These are phyloP conservation scores for Hepsetus odoe DNA, from an alignment of 2,113 vertebrate species.

Conservation along the genomic window DNA sequence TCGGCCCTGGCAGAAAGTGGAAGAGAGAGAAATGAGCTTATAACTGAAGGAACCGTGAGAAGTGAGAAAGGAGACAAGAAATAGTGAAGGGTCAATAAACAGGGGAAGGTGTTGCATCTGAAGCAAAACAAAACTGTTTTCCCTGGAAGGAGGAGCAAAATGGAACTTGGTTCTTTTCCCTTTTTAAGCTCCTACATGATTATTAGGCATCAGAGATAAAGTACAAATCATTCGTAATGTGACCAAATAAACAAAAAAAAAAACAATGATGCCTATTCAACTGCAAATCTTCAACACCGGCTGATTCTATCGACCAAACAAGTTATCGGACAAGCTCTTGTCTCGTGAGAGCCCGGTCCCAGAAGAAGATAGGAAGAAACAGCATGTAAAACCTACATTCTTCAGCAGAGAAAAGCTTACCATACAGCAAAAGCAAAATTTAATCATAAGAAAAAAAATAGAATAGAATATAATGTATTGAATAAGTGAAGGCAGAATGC, in stretches of 20 bases:
- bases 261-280: too few species aligned
- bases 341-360: neutral
- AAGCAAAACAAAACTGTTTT: neutral
- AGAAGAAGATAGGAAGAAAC: neutral
- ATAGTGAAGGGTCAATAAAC: neutral
- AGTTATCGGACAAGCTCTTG: too few species aligned
- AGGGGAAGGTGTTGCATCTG: too few species aligned
- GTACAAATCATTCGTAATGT: too few species aligned
- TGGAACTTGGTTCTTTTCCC: neutral
- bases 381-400: neutral
- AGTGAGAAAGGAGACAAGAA: neutral
- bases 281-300: too few species aligned
- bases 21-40: neutral
- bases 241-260: too few species aligned
- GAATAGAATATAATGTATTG: neutral
- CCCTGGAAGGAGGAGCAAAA: neutral
- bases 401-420: neutral
- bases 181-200: neutral
- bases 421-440: neutral
- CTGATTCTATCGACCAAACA: too few species aligned
- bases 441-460: neutral
- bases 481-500: neutral
- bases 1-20: constrained; percentile 63
- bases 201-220: too few species aligned
- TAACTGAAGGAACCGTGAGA: neutral